Percentiles rank a stretch among this genome's conserved stretches.
These are phyloP conservation scores for Orycteropus afer DNA, from an alignment of 2,113 vertebrate species.

Conservation along the genomic window DNA sequence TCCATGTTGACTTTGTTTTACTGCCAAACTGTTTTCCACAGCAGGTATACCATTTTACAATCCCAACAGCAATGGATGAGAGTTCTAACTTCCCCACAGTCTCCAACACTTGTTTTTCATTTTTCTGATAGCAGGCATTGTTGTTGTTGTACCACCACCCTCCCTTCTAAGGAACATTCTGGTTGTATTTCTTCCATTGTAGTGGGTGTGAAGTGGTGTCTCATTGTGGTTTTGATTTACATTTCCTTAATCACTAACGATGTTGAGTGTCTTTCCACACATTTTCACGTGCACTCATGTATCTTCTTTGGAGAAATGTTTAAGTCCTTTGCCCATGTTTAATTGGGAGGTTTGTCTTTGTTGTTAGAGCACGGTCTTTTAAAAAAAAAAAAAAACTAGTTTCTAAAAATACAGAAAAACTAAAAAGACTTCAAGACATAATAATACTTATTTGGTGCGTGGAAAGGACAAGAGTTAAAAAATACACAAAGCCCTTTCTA, in stretches of 20 bases:
- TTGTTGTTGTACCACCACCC: background rate
- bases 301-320: background rate
- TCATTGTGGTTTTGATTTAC: background rate
- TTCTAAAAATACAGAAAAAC: background rate
- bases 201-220: background rate
- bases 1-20: background rate
- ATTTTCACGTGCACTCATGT: background rate
- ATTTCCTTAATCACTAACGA: background rate
- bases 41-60: background rate
- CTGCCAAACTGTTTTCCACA: background rate
- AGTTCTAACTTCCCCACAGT: background rate
- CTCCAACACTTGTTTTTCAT: background rate
- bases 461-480: background rate
- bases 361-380: background rate
- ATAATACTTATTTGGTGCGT: background rate
- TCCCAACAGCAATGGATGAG: background rate
- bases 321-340: background rate
- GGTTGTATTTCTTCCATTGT: background rate
- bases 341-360: background rate
- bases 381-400: background rate
- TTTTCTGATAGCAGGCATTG: background rate
- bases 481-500: constrained; percentile 7
- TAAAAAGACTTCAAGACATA: background rate
- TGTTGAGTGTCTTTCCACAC: background rate
- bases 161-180: background rate